Base-by-base conservation (phyloP, 2,797 vertebrate species). In the Diglossa cyanea region DNA sequence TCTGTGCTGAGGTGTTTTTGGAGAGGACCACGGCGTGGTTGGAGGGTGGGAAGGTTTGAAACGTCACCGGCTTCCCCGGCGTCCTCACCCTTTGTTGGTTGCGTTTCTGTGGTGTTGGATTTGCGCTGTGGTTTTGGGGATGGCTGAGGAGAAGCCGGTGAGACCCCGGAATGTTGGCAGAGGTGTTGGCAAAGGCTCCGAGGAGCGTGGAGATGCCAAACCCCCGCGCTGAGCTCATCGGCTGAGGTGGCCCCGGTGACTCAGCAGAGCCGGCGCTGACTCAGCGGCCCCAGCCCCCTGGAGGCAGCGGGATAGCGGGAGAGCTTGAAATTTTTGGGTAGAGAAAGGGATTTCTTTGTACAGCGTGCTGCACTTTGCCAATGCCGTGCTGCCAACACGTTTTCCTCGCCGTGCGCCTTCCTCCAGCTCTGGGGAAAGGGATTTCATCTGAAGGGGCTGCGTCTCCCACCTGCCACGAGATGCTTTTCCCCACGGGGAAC, bases 171-270 rank as follows among this genome's bases (percentile, higher is more conserved):
- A 15, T 1, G 23, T 15, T 10, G 63, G 51, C 50, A 51, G 62
- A 44, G 44, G 26, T 25, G 55, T 15, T 40, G 93, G 70, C 44
- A 33, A 16, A 77, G 40, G 3, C 47, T 84, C 35, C 3, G 5
- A 50, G 3, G 54, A 93, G 68, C 30, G 17, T 6, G 55, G 86
- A 42, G 42, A 40, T 95, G 89, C 65, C 19, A 35, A 66, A 96
- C 89, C 91, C 89, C 95, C 66, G 18, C 45, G 42, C 91, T 94
- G 95, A 96, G 89, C 94, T 94, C 93, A 94, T 74, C 10, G 44
- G 82, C 81, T 95, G 91, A 63, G 91, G 67, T 93, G 79, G 88
- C 91, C 45, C 47, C 1, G 68, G 57, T 96, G 95, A 94, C 88
- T 96, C 94, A 96, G 95, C 94, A 94, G 75, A 5, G 21, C 75